Percentiles rank a stretch among this genome's conserved stretches.
Evolutionary conservation across 2,113 vertebrate genomes (phyloP).

Genomic region (Cyphomyrus plagiostoma): DNA sequence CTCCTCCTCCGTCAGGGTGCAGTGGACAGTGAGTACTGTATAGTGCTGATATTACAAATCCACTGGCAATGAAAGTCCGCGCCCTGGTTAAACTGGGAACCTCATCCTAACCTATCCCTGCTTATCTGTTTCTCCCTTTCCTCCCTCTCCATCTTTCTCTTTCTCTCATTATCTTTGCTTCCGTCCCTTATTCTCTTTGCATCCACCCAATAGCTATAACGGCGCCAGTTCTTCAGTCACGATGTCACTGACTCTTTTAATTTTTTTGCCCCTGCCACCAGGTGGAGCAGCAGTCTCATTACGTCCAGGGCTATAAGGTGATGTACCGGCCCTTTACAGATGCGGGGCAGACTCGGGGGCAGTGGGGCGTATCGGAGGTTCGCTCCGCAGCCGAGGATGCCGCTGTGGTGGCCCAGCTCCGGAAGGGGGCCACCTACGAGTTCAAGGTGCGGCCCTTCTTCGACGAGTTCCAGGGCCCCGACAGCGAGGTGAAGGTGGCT

Average conservation of each 20-base stretch:
- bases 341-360: slow-evolving; percentile 63
- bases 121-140: neutral
- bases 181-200: neutral
- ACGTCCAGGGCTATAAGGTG: slow-evolving; percentile 86
- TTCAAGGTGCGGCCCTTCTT: slow-evolving; percentile 92
- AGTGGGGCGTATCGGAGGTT: slow-evolving; percentile 82
- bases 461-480: slow-evolving; percentile 91
- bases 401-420: slow-evolving; percentile 73
- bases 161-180: too few species aligned
- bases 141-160: neutral
- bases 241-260: neutral
- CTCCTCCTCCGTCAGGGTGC: slow-evolving; percentile 91
- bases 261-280: slow-evolving; percentile 34
- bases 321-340: slow-evolving; percentile 69
- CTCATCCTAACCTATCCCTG: neutral
- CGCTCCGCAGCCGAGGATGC: slow-evolving; percentile 72
- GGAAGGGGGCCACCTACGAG: slow-evolving; percentile 81
- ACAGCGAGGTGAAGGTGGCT: slow-evolving; percentile 86
- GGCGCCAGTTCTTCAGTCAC: neutral
- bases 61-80: neutral
- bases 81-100: neutral
- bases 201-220: neutral
- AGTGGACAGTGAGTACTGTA: slow-evolving; percentile 85
- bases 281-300: slow-evolving; percentile 87
- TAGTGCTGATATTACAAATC: neutral